Evolutionary conservation across 2,113 vertebrate genomes (phyloP).

Genomic region (Prionailurus viverrinus): DNA sequence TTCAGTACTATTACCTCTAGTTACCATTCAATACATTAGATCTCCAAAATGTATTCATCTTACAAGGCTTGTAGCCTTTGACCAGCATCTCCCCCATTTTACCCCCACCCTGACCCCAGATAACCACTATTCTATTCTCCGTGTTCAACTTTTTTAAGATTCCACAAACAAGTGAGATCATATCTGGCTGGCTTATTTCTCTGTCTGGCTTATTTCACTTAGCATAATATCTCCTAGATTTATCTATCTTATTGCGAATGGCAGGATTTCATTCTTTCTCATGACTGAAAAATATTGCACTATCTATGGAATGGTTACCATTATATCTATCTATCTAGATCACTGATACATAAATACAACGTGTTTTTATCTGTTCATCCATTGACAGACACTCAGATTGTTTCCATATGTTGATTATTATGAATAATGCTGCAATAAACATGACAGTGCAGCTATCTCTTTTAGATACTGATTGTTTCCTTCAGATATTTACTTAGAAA

Average conservation of each 20-base stretch:
- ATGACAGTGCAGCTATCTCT: background rate
- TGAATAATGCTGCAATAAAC: background rate
- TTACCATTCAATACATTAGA: background rate
- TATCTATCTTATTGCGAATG: background rate
- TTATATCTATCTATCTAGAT: background rate
- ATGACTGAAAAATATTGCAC: background rate
- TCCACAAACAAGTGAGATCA: background rate
- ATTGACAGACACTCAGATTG: background rate
- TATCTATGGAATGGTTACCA: background rate
- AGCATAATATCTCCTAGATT: background rate
- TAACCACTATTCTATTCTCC: background rate
- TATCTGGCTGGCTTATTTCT: background rate
- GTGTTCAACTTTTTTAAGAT: background rate
- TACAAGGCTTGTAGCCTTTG: background rate
- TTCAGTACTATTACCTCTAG: background rate
- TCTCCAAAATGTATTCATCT: background rate
- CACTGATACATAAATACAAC: too few relatives aligned
- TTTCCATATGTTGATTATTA: background rate
- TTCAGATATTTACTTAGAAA: background rate
- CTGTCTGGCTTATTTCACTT: background rate
- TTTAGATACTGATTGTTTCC: background rate
- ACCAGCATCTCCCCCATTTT: background rate
- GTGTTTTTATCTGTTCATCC: background rate
- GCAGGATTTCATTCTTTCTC: background rate
- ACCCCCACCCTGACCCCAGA: background rate